A percentile compares a stretch with the other conserved stretches of the same genome.
Evolutionary conservation across 2,888 invertebrate species (phyloP).

Genomic region (Brachypalpus laphriformis): DNA sequence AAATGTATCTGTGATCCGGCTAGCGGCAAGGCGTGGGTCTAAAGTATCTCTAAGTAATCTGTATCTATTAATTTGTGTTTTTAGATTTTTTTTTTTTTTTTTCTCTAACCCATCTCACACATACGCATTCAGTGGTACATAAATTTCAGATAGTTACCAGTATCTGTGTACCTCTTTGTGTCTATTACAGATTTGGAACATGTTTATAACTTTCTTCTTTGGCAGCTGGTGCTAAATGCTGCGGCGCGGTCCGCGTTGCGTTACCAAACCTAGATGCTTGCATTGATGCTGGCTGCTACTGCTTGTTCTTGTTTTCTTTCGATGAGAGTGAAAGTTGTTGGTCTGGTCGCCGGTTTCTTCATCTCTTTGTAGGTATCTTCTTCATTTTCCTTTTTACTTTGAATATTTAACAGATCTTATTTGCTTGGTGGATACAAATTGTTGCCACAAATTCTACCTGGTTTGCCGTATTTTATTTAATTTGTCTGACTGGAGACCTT

Average conservation of each 20-base stretch:
- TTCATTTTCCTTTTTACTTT: constrained; percentile 27
- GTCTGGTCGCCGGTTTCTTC: constrained; percentile 18
- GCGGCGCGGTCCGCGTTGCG: neutral
- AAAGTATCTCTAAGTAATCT: constrained; percentile 29
- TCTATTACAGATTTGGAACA: constrained; percentile 48
- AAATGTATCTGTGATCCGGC: constrained; percentile 20
- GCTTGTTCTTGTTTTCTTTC: constrained; percentile 50
- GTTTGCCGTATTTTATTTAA: neutral
- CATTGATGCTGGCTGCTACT: constrained; percentile 47
- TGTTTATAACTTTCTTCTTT: constrained; percentile 65
- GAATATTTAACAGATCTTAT: constrained; percentile 51
- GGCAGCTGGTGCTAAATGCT: constrained; percentile 38
- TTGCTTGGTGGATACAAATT: constrained; percentile 25
- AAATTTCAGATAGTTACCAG: neutral
- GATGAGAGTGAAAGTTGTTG: constrained; percentile 70
- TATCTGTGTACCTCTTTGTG: constrained; percentile 7
- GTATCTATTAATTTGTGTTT: constrained; percentile 18
- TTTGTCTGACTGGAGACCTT: neutral
- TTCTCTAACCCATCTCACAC: neutral
- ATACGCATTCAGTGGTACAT: neutral
- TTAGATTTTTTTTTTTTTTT: neutral
- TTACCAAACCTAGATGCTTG: constrained; percentile 28
- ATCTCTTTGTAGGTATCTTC: constrained; percentile 11
- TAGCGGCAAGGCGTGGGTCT: constrained; percentile 20
- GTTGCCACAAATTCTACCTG: constrained; percentile 26